Conservation (phyloP, 2,113 vertebrate genomes). For the Forbesichthys agassizii region DNA sequence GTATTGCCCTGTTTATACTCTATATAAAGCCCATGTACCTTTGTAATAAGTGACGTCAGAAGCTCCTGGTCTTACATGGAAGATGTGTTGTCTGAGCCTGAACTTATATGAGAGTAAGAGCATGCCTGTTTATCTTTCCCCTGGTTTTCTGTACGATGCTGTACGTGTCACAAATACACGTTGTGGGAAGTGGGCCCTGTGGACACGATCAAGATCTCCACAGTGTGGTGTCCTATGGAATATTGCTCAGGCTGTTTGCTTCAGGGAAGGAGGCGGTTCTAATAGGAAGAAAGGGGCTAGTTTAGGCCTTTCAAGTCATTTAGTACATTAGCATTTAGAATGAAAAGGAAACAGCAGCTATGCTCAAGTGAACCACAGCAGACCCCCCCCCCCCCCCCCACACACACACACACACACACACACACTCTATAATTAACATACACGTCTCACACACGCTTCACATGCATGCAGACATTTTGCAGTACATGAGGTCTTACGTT, state of each 20-base stretch:
- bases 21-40: no score
- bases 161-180: no score
- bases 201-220: no score
- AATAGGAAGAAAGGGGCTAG: not conserved
- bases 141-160: no score
- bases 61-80: no score
- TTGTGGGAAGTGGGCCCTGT: no score
- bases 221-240: not conserved
- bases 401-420: not conserved
- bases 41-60: no score
- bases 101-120: no score
- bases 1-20: no score
- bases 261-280: not conserved
- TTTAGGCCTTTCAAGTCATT: not conserved
- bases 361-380: constrained; percentile 41
- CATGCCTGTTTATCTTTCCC: no score
- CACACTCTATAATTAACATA: constrained; percentile 8
- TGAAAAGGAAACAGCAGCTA: constrained; percentile 40
- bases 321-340: constrained; percentile 59
- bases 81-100: no score
- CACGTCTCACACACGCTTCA: constrained; percentile 11
- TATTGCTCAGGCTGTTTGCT: not conserved
- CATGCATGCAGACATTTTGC: constrained; percentile 19
- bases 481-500: constrained; percentile 27
- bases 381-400: constrained; percentile 11